Conservation (phyloP, 1,140 invertebrate species). For the Drosophila sturtevanti region DNA sequence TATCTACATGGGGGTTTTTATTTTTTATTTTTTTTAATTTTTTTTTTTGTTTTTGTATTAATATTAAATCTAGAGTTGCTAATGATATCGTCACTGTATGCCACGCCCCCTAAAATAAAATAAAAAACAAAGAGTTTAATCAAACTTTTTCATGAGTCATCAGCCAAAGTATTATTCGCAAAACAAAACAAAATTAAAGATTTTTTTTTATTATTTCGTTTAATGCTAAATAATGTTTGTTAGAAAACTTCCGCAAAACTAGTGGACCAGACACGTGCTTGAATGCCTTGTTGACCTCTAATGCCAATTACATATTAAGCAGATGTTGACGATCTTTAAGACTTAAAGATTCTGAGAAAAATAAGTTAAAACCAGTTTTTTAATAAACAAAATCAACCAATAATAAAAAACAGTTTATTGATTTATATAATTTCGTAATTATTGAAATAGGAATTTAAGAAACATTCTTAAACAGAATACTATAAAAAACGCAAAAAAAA, state of each 20-base stretch:
- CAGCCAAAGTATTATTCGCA: not conserved
- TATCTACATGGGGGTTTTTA: not conserved
- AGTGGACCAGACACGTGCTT: not conserved
- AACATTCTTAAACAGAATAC: too few relatives aligned
- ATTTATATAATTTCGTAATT: not conserved
- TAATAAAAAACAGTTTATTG: not conserved
- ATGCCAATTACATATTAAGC: not conserved
- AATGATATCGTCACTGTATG: not conserved
- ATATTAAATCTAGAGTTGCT: not conserved
- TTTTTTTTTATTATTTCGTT: not conserved
- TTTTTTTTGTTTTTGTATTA: not conserved
- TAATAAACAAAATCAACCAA: not conserved
- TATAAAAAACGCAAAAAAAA: too few relatives aligned
- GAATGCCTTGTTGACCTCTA: not conserved
- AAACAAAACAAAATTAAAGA: not conserved
- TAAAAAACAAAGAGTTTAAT: not conserved
- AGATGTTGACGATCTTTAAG: not conserved
- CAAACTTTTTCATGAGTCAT: slow-evolving; percentile 14
- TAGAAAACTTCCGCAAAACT: not conserved
- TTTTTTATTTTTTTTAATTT: not conserved
- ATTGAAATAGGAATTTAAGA: too few relatives aligned
- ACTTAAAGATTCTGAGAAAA: not conserved
- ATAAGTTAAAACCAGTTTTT: not conserved
- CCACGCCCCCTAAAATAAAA: not conserved
- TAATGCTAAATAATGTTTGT: not conserved